phyloP scores from a whole-genome alignment of 2,888 invertebrate genomes.

The Diadromus collaris region DNA sequence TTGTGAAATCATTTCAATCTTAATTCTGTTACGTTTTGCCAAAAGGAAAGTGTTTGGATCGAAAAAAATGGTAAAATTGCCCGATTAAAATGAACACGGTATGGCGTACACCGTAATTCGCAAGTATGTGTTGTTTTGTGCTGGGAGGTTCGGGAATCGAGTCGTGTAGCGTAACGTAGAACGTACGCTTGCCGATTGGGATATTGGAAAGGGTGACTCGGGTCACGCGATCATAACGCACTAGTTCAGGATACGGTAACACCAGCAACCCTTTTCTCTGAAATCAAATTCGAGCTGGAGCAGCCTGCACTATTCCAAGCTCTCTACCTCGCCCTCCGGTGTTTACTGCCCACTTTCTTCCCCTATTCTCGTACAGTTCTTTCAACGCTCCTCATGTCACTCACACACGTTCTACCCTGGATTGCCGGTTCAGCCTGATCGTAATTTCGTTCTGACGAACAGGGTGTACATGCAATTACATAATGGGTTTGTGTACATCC shows the following conservation, averaged over 20 bases:
- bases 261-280: constrained; percentile 77
- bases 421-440: background rate
- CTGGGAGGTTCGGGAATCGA: constrained; percentile 21
- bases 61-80: constrained; percentile 33
- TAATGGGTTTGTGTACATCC: background rate
- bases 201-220: constrained; percentile 64
- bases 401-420: background rate
- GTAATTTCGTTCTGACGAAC: background rate
- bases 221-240: constrained; percentile 76
- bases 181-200: constrained; percentile 65
- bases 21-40: constrained; percentile 1
- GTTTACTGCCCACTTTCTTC: background rate
- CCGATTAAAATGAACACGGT: constrained; percentile 44
- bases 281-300: constrained; percentile 75
- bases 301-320: background rate
- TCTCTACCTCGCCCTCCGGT: background rate
- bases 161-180: constrained; percentile 21
- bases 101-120: background rate
- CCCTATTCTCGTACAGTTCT: background rate
- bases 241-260: constrained; percentile 56
- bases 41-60: constrained; percentile 11
- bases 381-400: background rate
- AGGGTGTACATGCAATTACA: background rate
- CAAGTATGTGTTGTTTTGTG: background rate
- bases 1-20: background rate